Base-by-base conservation (phyloP, 1,140 invertebrate species). In the Ceratosolen solmsi region DNA sequence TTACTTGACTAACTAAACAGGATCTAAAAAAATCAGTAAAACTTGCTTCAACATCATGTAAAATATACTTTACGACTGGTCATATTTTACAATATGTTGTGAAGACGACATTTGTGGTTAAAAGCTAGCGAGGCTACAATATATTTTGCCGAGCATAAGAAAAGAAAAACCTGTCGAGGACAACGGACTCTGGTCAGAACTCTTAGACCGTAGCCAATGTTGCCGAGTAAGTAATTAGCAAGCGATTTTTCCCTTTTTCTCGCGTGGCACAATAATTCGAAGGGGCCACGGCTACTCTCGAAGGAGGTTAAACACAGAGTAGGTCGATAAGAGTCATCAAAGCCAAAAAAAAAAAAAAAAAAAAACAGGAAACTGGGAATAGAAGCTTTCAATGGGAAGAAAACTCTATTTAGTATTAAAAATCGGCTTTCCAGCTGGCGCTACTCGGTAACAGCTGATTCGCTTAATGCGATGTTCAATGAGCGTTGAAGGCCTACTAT, bases 221-320 rank as follows among this genome's bases (percentile, higher is more conserved):
- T 20, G 20, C 63, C 33, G 1, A 25, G 33, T 38, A 38, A 65
- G n/a, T 38, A 68, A 38, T 68, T 68, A n/a, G 33, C 20, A 38
- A 68, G 33, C 22, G 20, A 38, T 3, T 68, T 38, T 38, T 36
- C 22, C 33, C 63, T 68, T 36, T n/a, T 38, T n/a, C 63, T 20
- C 63, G 2, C 20, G 33, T 17, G 20, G 63, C 30, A 0, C 15
- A 38, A 36, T 2, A 27, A 30, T 8, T 63, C 5, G 36, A 38
- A 68, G 33, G 63, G 15, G 51, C 51, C 20, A 22, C 51, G 5
- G 20, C n/a, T 11, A 5, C 33, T 36, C 63, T 68, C 63, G 33
- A 68, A 68, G 63, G 30, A 63, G 60, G 60, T 63, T 63, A 38
- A 63, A 33, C 33, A 27, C 22, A 9, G 33, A 68, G 63, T 68